Evolutionary conservation across 2,888 invertebrate genomes (phyloP), one percentile per base, ranked within the genome.

Genomic region (Bugulina stolonifera): DNA sequence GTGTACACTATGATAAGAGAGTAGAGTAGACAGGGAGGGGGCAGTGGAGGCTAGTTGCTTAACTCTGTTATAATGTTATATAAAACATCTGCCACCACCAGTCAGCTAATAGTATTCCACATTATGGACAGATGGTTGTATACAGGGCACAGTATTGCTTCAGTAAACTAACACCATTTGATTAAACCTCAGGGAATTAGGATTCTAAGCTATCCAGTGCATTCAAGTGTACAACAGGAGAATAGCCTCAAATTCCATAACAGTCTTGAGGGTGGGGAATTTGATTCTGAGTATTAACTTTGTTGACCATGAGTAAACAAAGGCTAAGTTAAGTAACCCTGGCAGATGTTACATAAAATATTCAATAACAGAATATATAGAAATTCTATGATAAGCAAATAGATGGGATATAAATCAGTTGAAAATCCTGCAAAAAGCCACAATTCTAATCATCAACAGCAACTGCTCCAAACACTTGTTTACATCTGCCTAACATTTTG

Each of bases 81-180:
- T 64, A 32, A 64, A 64, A 64, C 64, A 64, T 64, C 64, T 64
- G 64, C 34, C 64, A 2, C 32, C 5, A 5, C 22, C n/a, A 32
- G 5, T 34, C 64, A 64, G 64, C 64, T 64, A 64, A 64, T 64
- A 64, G 32, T 34, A n/a, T 32, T 2, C 29, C 64, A 32, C 32
- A 32, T 32, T 10, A 27, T 10, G 27, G 32, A 27, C 64, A 64
- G 64, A 27, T 64, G 64, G 32, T 29, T 23, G 3, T 5, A 5
- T 14, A 32, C 5, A 25, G 57, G 25, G 57, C 10, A n/a, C 10
- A 57, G 25, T 57, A 25, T 23, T 23, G 10, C 18, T 22, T n/a
- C 25, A 57, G 57, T 57, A 25, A 22, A 25, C 57, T 23, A 22
- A 57, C 57, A 57, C 52, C n/a, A n/a, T n/a, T n/a, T n/a, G n/a